Conservation (phyloP, 2,888 invertebrate species). For the Liopterus haemorrhoidalis region DNA sequence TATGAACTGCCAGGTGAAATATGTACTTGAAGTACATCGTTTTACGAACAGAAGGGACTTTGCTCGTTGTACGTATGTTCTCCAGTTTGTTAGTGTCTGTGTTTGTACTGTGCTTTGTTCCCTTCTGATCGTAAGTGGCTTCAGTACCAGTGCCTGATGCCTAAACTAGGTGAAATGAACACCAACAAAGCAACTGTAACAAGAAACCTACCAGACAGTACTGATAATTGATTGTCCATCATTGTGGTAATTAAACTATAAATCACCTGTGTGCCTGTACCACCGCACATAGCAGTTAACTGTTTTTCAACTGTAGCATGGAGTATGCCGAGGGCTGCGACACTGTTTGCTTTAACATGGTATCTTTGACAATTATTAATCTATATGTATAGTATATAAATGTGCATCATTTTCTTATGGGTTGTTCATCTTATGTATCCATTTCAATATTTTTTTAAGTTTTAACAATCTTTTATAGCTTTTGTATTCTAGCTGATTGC, state of each 20-base stretch:
- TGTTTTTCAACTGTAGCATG: not conserved
- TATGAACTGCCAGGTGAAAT: constrained; percentile 1
- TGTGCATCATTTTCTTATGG: not conserved
- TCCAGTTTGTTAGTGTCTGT: too few relatives aligned
- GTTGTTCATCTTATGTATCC: constrained; percentile 12
- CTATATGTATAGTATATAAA: constrained; percentile 16
- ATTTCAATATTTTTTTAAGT: not conserved
- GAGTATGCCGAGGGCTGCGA: constrained; percentile 1
- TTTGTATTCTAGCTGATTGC: constrained; percentile 6
- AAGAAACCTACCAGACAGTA: too few relatives aligned
- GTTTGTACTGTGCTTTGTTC: too few relatives aligned
- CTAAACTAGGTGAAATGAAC: too few relatives aligned
- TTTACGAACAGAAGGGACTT: too few relatives aligned
- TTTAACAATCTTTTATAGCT: not conserved
- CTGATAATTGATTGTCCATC: too few relatives aligned
- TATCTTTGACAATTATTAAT: constrained; percentile 21
- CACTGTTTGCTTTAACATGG: constrained; percentile 19
- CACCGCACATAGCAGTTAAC: constrained; percentile 20
- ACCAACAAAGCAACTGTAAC: too few relatives aligned
- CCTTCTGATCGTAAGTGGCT: too few relatives aligned
- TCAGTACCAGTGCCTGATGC: too few relatives aligned
- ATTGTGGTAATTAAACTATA: too few relatives aligned
- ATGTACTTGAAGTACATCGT: not conserved
- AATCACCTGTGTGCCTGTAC: constrained; percentile 24
- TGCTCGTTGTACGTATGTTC: too few relatives aligned